phyloP scores from a whole-genome alignment of 2,888 invertebrate genomes.

The Orthosia gothica region DNA sequence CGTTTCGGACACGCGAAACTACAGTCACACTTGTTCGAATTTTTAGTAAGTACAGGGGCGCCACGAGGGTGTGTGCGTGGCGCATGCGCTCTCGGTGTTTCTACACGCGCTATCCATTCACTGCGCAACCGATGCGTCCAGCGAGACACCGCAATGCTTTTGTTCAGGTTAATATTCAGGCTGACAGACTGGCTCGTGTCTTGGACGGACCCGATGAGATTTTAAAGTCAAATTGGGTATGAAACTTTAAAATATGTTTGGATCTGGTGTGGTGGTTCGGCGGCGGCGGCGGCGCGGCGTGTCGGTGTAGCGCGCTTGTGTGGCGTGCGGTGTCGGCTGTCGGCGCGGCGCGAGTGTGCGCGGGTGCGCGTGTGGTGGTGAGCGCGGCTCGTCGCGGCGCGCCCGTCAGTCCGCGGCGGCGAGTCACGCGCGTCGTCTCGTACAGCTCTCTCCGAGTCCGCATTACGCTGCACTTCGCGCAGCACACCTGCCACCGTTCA shows the following conservation, averaged over 20 bases:
- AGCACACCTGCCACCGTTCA: constrained; percentile 85
- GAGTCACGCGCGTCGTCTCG: constrained; percentile 90
- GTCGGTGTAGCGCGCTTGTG: constrained; percentile 74
- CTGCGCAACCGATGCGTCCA: constrained; percentile 86
- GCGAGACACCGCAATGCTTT: constrained; percentile 74
- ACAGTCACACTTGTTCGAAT: constrained; percentile 73
- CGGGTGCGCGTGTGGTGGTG: constrained; percentile 87
- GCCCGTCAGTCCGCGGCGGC: constrained; percentile 91
- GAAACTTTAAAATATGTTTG: constrained; percentile 88
- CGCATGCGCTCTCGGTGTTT: constrained; percentile 86
- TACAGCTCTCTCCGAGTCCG: constrained; percentile 81
- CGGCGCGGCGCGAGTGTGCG: constrained; percentile 80
- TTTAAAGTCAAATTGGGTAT: constrained; percentile 90
- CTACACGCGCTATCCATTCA: constrained; percentile 87
- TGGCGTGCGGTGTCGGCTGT: constrained; percentile 71
- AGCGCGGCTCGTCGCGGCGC: constrained; percentile 86
- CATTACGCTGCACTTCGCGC: constrained; percentile 81
- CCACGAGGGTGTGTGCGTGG: constrained; percentile 81
- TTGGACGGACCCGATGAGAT: constrained; percentile 82
- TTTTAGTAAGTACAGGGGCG: constrained; percentile 74
- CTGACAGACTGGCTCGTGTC: constrained; percentile 78
- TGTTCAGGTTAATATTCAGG: constrained; percentile 85
- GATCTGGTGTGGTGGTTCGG: constrained; percentile 76
- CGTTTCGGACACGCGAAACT: constrained; percentile 71
- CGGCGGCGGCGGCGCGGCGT: constrained; percentile 63